Percentiles rank a stretch among this genome's conserved stretches.
phyloP scores from a whole-genome alignment of 1,140 invertebrate species.

The Schlechtendalia chinensis region DNA sequence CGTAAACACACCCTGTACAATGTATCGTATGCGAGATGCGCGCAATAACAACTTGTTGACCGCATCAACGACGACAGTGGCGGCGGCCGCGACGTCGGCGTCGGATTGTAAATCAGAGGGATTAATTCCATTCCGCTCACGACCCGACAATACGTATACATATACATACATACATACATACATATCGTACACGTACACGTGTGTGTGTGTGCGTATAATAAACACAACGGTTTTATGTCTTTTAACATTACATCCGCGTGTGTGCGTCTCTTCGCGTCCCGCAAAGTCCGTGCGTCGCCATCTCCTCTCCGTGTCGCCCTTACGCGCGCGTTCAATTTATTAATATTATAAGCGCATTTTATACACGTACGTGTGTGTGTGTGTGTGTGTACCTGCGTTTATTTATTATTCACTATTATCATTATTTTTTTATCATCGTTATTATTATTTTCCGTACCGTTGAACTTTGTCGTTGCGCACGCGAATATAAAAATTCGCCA shows the following conservation, averaged over 20 bases:
- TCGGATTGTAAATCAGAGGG: neutral
- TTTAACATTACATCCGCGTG: neutral
- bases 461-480: neutral
- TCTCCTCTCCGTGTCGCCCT: neutral
- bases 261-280: too few relatives aligned
- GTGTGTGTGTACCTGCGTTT: neutral
- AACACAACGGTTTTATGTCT: neutral
- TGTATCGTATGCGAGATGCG: neutral
- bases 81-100: neutral
- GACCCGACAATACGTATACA: neutral
- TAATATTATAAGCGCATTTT: too few relatives aligned
- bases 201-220: neutral
- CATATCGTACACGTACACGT: too few relatives aligned
- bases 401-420: constrained; percentile 7
- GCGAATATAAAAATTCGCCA: neutral
- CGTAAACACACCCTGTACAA: too few relatives aligned
- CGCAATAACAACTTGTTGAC: neutral
- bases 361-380: too few relatives aligned
- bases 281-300: too few relatives aligned
- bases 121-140: constrained; percentile 32
- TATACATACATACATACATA: too few relatives aligned
- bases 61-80: too few relatives aligned
- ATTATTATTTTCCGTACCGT: constrained; percentile 16
- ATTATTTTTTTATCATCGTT: neutral
- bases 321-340: too few relatives aligned